A percentile compares a stretch with the other conserved stretches of the same genome.
Evolutionary conservation across 2,797 vertebrate species (phyloP).

Genomic region (Pachyuromys duprasi): DNA sequence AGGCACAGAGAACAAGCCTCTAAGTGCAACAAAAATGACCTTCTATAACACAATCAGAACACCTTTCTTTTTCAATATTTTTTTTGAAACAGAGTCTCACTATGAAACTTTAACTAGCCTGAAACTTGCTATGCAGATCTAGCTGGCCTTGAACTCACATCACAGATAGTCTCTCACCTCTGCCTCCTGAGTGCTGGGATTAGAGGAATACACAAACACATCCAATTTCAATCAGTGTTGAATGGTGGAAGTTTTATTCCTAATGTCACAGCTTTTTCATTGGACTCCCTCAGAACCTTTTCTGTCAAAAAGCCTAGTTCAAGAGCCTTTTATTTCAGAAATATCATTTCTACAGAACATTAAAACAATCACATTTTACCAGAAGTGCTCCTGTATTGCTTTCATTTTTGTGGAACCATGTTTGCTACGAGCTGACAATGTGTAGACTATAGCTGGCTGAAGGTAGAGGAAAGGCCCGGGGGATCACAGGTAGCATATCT

Average conservation of each 20-base stretch:
- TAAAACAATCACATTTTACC: background rate
- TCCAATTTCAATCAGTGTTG: background rate
- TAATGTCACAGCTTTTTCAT: background rate
- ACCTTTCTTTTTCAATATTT: background rate
- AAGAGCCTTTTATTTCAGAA: background rate
- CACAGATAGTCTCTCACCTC: background rate
- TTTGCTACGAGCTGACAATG: background rate
- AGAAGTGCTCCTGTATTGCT: background rate
- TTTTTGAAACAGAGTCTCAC: background rate
- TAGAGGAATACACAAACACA: background rate
- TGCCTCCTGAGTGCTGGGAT: background rate
- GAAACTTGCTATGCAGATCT: background rate
- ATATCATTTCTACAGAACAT: background rate
- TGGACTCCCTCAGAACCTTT: background rate
- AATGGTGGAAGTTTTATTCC: background rate
- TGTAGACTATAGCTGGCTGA: background rate
- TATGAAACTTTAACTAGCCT: background rate
- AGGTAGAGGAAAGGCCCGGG: background rate
- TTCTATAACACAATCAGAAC: background rate
- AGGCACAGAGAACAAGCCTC: background rate
- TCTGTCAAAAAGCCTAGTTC: background rate
- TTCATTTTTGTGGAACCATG: background rate
- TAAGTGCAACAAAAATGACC: background rate
- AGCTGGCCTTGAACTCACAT: too few species aligned
- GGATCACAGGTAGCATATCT: accelerated